A percentile compares a stretch with the other conserved stretches of the same genome.
phyloP scores from a whole-genome alignment of 2,888 invertebrate genomes.

The Carterocephalus palaemon region DNA sequence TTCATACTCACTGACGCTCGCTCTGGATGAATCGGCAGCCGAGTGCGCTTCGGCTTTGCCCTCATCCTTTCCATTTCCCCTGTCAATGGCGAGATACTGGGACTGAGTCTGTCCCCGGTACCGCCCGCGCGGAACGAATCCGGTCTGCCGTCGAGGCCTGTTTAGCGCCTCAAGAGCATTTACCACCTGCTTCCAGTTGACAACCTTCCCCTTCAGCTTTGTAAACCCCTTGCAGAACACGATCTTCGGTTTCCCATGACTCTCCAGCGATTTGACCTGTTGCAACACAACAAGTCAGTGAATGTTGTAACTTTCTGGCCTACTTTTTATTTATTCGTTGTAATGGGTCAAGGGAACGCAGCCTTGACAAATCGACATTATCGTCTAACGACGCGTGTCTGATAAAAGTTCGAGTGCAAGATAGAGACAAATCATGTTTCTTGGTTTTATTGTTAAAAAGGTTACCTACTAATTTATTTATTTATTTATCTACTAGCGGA shows the following conservation, averaged over 20 bases:
- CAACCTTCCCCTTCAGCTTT: constrained; percentile 13
- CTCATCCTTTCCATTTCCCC: constrained; percentile 77
- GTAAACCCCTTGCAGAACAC: constrained; percentile 41
- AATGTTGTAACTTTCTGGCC: constrained; percentile 15
- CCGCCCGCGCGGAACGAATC: constrained; percentile 56
- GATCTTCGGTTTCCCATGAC: constrained; percentile 28
- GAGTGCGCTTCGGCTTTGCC: constrained; percentile 92
- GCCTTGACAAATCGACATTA: constrained; percentile 59
- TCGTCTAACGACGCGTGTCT: constrained; percentile 38
- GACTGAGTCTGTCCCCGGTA: constrained; percentile 90
- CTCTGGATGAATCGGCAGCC: constrained; percentile 83
- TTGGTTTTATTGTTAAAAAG: too few species aligned
- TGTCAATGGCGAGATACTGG: constrained; percentile 83
- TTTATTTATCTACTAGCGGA: too few species aligned
- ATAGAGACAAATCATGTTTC: constrained; percentile 6
- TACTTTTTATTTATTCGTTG: constrained; percentile 49
- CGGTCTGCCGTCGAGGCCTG: constrained; percentile 48
- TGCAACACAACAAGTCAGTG: constrained; percentile 20
- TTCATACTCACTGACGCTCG: constrained; percentile 86
- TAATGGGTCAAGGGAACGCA: constrained; percentile 56
- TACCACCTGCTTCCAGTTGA: constrained; percentile 21
- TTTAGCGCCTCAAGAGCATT: constrained; percentile 5
- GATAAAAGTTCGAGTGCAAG: constrained; percentile 10
- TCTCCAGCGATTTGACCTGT: constrained; percentile 45
- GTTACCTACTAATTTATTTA: too few species aligned